Conservation (phyloP, 2,113 vertebrate species). For the Syngnathus floridae region DNA sequence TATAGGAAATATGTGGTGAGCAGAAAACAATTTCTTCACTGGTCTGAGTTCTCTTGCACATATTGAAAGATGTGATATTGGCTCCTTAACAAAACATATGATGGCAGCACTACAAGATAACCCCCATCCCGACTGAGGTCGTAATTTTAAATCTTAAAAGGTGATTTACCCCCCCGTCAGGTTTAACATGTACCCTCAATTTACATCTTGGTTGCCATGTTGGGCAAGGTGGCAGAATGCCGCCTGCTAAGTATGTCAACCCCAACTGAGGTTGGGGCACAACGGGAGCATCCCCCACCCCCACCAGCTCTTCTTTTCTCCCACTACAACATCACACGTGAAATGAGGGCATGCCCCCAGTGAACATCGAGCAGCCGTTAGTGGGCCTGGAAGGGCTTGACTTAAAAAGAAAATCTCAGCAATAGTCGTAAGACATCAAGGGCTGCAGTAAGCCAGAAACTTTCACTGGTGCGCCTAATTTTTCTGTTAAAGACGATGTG, state of each 20-base stretch:
- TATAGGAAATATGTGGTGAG: slow-evolving; percentile 56
- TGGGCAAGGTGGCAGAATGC: slow-evolving; percentile 60
- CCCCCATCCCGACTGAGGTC: slow-evolving; percentile 30
- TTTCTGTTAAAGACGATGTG: slow-evolving; percentile 53
- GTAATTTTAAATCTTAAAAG: slow-evolving; percentile 31
- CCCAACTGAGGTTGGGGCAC: slow-evolving; percentile 58
- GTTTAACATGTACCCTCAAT: slow-evolving; percentile 50
- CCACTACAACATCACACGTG: slow-evolving; percentile 61
- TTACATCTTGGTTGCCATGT: slow-evolving; percentile 53
- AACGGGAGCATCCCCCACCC: slow-evolving; percentile 55
- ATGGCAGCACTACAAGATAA: slow-evolving; percentile 45
- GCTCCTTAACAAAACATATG: slow-evolving; percentile 67
- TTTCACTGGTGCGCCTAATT: slow-evolving; percentile 51
- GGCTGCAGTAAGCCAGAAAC: slow-evolving; percentile 42
- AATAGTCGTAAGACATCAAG: slow-evolving; percentile 65
- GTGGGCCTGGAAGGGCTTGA: slow-evolving; percentile 62
- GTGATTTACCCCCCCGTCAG: slow-evolving; percentile 58
- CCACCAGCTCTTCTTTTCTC: slow-evolving; percentile 29
- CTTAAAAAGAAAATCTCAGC: slow-evolving; percentile 63
- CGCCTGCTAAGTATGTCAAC: slow-evolving; percentile 71
- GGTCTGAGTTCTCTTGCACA: slow-evolving; percentile 67
- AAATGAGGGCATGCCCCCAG: slow-evolving; percentile 76
- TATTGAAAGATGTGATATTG: slow-evolving; percentile 68
- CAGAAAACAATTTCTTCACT: slow-evolving; percentile 63
- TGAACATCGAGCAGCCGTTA: slow-evolving; percentile 64